Evolutionary conservation across 2,797 vertebrate genomes (phyloP), one percentile per base, ranked within the genome.

Genomic region (Paguma larvata): DNA sequence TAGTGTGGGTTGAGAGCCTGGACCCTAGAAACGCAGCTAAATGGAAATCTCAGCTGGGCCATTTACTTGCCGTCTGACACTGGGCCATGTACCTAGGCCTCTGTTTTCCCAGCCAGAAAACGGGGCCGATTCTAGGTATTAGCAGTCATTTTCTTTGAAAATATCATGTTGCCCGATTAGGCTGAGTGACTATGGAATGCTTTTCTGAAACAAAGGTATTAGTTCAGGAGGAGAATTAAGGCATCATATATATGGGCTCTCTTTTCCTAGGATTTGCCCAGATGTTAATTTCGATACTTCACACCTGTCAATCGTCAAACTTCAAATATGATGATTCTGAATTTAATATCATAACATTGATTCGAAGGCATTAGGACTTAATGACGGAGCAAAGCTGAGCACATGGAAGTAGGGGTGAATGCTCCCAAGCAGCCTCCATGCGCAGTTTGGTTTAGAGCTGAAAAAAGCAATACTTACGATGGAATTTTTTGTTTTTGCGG

Each of bases 91-190:
- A 46, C 21, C 53, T 62, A 63, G 46, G n/a, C 21, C 48, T 82
- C 62, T 11, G 9, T 80, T 94, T 94, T 34, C 63, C 25, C 6
- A 44, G 30, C 46, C 89, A 48, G 85, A 72, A 77, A 90, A 82
- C 19, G 48, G 46, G 23, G 38, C 63, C 34, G 59, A 32, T 85
- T 25, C 62, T 75, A 75, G 44, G 5, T 75, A 10, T 93, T 95
- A 91, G 5, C 21, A 38, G 13, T 94, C 73, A 3, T 82, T 93
- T 87, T 91, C 88, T 85, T 92, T 91, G 89, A 92, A 93, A 96
- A 80, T 77, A 41, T 16, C 16, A 41, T 75, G 96, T 97, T 91
- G 30, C 18, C 86, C 62, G 95, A 85, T 77, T 91, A 91, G 56
- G 46, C 53, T 91, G 68, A 80, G 19, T 46, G 32, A 85, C 56